phyloP scores from a whole-genome alignment of 2,888 invertebrate species.

The Caenorhabditis becei region DNA sequence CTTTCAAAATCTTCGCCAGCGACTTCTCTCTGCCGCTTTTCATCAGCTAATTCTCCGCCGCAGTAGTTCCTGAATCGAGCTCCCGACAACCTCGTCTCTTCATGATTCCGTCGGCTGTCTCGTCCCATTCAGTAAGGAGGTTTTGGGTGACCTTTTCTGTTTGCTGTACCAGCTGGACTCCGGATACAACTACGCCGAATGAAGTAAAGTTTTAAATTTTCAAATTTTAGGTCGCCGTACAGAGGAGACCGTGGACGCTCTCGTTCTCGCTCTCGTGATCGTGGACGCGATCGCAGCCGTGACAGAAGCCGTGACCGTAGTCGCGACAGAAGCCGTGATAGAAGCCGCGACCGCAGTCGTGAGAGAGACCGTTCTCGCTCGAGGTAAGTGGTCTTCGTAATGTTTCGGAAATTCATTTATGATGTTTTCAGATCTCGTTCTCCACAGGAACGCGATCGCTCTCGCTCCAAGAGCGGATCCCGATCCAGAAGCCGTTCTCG shows the following conservation, averaged over 20 bases:
- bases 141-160: slow-evolving; percentile 39
- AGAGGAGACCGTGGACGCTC: slow-evolving; percentile 59
- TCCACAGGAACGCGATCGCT: slow-evolving; percentile 53
- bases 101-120: slow-evolving; percentile 48
- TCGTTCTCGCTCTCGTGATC: slow-evolving; percentile 61
- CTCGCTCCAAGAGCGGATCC: slow-evolving; percentile 64
- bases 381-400: slow-evolving; percentile 48
- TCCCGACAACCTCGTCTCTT: slow-evolving; percentile 46
- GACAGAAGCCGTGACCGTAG: slow-evolving; percentile 55
- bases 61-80: slow-evolving; percentile 49
- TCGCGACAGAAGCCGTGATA: slow-evolving; percentile 48
- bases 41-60: slow-evolving; percentile 48
- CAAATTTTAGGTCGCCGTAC: slow-evolving; percentile 58
- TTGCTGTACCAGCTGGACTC: slow-evolving; percentile 30
- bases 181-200: background rate
- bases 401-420: too few species aligned
- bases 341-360: slow-evolving; percentile 52
- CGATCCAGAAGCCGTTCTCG: slow-evolving; percentile 63
- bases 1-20: slow-evolving; percentile 43
- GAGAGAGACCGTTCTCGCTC: slow-evolving; percentile 60
- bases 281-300: slow-evolving; percentile 63
- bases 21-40: slow-evolving; percentile 42
- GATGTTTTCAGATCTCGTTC: slow-evolving; percentile 60
- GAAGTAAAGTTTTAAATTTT: background rate
- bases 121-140: slow-evolving; percentile 52